Base-by-base conservation (phyloP, 2,888 invertebrate genomes). In the Ferdinandea cuprea region DNA sequence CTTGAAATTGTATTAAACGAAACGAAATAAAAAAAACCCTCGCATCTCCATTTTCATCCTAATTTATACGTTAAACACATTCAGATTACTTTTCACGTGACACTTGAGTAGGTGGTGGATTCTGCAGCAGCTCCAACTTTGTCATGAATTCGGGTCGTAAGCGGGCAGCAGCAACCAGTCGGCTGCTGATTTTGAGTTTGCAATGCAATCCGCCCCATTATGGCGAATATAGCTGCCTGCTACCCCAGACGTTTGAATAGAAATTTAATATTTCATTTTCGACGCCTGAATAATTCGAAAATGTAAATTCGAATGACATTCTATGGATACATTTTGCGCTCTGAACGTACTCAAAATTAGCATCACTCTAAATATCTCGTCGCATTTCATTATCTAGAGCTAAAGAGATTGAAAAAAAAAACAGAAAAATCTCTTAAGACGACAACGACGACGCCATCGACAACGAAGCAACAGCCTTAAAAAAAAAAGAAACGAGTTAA, bases 21-120 rank as follows among this genome's bases (percentile, higher is more conserved):
- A 61, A 42, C 28, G 17, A 9, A 25, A 68, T 25, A 17, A 3
- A n/a, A 32, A 17, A 40, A 72, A 17, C 35, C 5, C 11, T 25
- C 25, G 25, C 25, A 25, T 3, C 25, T 25, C 40, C 17, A 13
- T 8, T 35, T 17, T 19, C 40, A 71, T 66, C 40, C 44, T 35
- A 54, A 61, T 66, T 63, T 65, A 7, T 46, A 59, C 32, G 37
- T 58, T 48, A 59, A 46, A 63, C 63, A 69, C 69, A 30, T 52
- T 58, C n/a, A 66, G 37, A 81, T 77, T 28, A 66, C 35, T 59
- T 81, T 77, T 61, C 81, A 81, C 77, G 77, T 81, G 81, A 76
- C 46, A 71, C 21, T 21, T 46, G 61, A 71, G 77, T 58, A 69
- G 65, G 58, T 48, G 71, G 63, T 59, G 48, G n/a, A 13, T 35